Evolutionary conservation across 2,888 invertebrate genomes (phyloP).

Genomic region (Hofmannophila pseudospretella): DNA sequence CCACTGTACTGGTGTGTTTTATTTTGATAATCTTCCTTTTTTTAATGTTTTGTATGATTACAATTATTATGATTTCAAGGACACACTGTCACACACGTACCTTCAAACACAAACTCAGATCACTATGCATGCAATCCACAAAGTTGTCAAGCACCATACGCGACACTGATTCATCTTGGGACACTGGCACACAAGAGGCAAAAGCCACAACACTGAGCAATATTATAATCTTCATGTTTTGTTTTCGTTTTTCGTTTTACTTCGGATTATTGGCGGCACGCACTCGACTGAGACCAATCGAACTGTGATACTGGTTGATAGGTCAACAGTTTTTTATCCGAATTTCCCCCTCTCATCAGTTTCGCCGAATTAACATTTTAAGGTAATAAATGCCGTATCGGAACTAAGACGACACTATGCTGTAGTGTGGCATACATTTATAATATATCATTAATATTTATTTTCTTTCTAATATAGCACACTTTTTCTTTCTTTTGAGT

Average conservation of each 20-base stretch:
- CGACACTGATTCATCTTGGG: constrained; percentile 52
- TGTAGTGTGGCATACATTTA: constrained; percentile 56
- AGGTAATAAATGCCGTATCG: constrained; percentile 49
- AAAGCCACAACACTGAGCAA: constrained; percentile 48
- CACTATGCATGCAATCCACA: constrained; percentile 64
- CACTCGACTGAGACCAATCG: constrained; percentile 50
- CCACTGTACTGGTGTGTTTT: no score
- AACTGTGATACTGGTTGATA: constrained; percentile 60
- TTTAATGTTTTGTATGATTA: no score
- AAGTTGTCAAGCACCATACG: constrained; percentile 48
- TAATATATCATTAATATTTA: constrained; percentile 70
- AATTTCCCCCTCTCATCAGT: constrained; percentile 57
- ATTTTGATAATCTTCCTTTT: no score
- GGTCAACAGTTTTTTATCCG: constrained; percentile 69
- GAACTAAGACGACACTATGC: constrained; percentile 55
- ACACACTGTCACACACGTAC: constrained; percentile 41
- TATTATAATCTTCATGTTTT: constrained; percentile 58
- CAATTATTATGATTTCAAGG: neutral
- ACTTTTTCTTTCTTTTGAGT: constrained; percentile 43
- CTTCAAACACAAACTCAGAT: constrained; percentile 63
- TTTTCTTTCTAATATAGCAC: constrained; percentile 34
- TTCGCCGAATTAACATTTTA: constrained; percentile 62
- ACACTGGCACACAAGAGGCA: constrained; percentile 46
- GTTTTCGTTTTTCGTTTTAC: no score
- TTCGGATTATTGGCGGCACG: constrained; percentile 21